These are phyloP conservation scores for Tretioscincus oriximinensis DNA, from an alignment of 2,113 vertebrate genomes.

Conservation along the genomic window DNA sequence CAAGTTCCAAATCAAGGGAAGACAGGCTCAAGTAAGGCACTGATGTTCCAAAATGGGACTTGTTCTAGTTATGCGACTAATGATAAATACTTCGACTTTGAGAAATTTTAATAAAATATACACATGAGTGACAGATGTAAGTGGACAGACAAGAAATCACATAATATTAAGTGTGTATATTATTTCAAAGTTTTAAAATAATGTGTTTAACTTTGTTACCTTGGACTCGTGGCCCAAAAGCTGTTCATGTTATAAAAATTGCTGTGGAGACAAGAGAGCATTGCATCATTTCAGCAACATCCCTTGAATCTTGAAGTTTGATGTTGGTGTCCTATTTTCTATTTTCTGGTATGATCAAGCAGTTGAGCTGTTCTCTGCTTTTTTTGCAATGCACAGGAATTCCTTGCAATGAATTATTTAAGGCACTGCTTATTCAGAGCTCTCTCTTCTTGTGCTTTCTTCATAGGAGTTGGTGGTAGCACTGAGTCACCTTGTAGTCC, in stretches of 20 bases:
- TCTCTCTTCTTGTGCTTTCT: conserved; percentile 14
- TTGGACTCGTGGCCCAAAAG: neutral
- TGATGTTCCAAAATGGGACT: neutral
- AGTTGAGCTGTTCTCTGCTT: neutral
- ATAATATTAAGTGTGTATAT: neutral
- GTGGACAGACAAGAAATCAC: neutral
- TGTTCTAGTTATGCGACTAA: neutral
- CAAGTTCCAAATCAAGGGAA: neutral
- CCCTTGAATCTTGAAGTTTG: neutral
- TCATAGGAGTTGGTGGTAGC: conserved; percentile 95
- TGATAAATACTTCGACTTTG: neutral
- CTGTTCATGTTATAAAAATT: neutral
- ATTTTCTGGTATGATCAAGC: neutral
- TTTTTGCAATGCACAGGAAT: neutral
- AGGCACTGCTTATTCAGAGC: fast-evolving
- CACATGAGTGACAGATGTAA: neutral
- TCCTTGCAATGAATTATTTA: neutral
- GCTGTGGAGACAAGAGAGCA: neutral
- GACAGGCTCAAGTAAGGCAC: neutral
- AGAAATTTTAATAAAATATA: neutral
- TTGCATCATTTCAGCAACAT: neutral
- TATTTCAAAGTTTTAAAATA: neutral
- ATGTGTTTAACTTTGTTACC: neutral
- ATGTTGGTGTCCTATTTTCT: neutral
- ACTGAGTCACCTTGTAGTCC: conserved; percentile 94